Percentiles rank a stretch among this genome's conserved stretches.
These are phyloP conservation scores for silkworm (Bombyx mori) DNA, from an alignment of 1,140 invertebrate genomes.

Conservation along the genomic window ASM3026992v2 NC_085129.1:14424501-14425000, in stretches of 20 bases:
- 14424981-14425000: constrained; percentile 59
- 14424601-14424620: constrained; percentile 60
- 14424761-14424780: constrained; percentile 71
- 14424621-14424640: constrained; percentile 51
- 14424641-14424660: constrained; percentile 35
- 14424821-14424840: constrained; percentile 73
- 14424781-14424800: constrained; percentile 61
- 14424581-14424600: constrained; percentile 59
- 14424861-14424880: constrained; percentile 73
- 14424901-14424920: constrained; percentile 68
- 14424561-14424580: constrained; percentile 36
- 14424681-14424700: constrained; percentile 32
- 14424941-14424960: constrained; percentile 66
- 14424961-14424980: constrained; percentile 63
- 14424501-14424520: constrained; percentile 67
- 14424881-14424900: constrained; percentile 70
- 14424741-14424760: constrained; percentile 58
- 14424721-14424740: constrained; percentile 56
- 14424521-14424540: constrained; percentile 66
- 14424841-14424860: constrained; percentile 75
- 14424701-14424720: constrained; percentile 43
- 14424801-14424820: constrained; percentile 73
- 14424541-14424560: constrained; percentile 43
- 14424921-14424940: constrained; percentile 60
- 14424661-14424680: constrained; percentile 38